Percentiles rank a stretch among this genome's conserved stretches.
These are phyloP conservation scores for Cremastinae sp. DNA, from an alignment of 2,888 invertebrate species.

Conservation along the genomic window DNA sequence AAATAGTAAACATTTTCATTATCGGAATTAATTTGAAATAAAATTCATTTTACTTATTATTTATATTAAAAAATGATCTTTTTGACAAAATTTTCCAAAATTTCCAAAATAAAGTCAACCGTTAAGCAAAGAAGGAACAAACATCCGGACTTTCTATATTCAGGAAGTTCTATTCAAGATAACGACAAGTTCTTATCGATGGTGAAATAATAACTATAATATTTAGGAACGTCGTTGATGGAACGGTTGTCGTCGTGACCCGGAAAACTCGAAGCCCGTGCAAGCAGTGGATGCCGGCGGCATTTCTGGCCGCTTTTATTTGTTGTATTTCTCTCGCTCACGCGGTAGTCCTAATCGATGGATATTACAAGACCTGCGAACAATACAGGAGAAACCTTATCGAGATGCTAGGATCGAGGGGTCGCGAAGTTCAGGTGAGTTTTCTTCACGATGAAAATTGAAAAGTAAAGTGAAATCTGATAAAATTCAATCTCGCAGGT, in stretches of 20 bases:
- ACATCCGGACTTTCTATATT: no score
- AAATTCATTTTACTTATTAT: no score
- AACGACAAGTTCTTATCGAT: no score
- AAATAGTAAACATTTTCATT: no score
- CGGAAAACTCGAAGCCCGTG: slow-evolving; percentile 70
- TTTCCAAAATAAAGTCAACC: no score
- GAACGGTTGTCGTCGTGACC: slow-evolving; percentile 68
- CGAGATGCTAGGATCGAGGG: slow-evolving; percentile 76
- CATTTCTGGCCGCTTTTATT: slow-evolving; percentile 84
- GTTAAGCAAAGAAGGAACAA: no score
- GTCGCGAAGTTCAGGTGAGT: slow-evolving; percentile 70
- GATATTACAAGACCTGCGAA: slow-evolving; percentile 88
- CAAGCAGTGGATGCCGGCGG: slow-evolving; percentile 84
- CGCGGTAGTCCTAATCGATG: slow-evolving; percentile 87
- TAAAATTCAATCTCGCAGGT: slow-evolving; percentile 65
- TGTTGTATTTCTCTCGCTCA: slow-evolving; percentile 86
- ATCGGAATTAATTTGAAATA: no score
- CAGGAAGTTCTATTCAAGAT: no score
- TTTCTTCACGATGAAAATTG: neutral
- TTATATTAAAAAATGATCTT: no score
- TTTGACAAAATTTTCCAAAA: no score
- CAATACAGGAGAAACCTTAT: slow-evolving; percentile 87
- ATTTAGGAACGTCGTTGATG: slow-evolving; percentile 64
- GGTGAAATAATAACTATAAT: no score
- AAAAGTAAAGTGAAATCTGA: neutral